Percentiles rank a stretch among this genome's conserved stretches.
These are phyloP conservation scores for Crossaster papposus DNA, from an alignment of 53 echinoderm and acorn worm species.

Conservation along the genomic window DNA sequence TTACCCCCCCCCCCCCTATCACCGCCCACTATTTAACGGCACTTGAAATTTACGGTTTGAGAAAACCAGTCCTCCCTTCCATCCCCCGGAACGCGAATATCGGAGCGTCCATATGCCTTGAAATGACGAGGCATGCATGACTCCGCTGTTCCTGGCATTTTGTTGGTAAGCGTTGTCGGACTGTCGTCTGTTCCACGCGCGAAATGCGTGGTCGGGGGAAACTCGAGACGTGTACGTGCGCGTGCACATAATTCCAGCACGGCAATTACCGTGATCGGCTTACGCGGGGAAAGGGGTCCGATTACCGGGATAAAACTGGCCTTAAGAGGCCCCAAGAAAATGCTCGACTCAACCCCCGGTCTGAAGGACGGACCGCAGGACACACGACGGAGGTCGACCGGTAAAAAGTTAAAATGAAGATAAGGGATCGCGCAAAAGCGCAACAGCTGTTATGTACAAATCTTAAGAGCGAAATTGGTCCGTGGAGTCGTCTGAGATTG, in stretches of 20 bases:
- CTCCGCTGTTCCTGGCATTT: background rate
- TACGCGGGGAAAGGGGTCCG: background rate
- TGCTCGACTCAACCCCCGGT: background rate
- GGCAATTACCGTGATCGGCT: conserved; percentile 31
- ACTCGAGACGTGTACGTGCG: conserved; percentile 11
- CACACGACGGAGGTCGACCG: background rate
- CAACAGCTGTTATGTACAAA: background rate
- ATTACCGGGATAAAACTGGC: conserved; percentile 23
- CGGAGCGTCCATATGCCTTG: background rate
- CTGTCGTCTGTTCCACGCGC: background rate
- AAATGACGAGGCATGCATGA: background rate
- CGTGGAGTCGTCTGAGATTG: background rate
- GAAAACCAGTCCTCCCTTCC: background rate
- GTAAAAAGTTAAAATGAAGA: background rate
- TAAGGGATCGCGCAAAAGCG: background rate
- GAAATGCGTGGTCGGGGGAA: background rate
- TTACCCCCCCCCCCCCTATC: background rate
- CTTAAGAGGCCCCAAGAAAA: conserved; percentile 10
- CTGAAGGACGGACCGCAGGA: background rate
- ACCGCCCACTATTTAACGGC: background rate
- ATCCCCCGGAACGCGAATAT: background rate
- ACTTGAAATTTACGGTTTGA: background rate
- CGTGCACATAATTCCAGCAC: conserved; percentile 21
- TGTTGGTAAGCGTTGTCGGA: background rate
- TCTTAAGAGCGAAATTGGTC: background rate